These are phyloP conservation scores for Pegea sp. DNA, from an alignment of 23 tunicate genomes.

Conservation along the genomic window DNA sequence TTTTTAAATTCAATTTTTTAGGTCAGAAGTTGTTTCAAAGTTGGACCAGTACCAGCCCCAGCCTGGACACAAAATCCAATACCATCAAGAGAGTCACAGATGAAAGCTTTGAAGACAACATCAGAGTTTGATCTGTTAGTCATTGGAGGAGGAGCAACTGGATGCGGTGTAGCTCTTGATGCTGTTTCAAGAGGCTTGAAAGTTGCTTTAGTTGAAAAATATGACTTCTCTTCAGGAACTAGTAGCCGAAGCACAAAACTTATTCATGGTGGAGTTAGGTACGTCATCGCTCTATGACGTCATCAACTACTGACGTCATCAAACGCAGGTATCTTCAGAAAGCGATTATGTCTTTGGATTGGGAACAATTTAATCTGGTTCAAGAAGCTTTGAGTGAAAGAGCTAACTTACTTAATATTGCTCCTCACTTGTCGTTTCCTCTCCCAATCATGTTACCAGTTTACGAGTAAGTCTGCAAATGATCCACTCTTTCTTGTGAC, in stretches of 20 bases:
- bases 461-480: slow-evolving; percentile 35
- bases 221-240: slow-evolving; percentile 89
- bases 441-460: slow-evolving; percentile 93
- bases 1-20: too few species aligned
- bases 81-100: slow-evolving; percentile 44
- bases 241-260: slow-evolving; percentile 91
- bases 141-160: slow-evolving; percentile 95
- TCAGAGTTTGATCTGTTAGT: slow-evolving; percentile 85
- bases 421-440: slow-evolving; percentile 77
- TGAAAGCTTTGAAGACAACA: slow-evolving; percentile 34
- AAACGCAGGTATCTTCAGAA: slow-evolving; percentile 75
- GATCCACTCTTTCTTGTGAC: not conserved
- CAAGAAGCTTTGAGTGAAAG: slow-evolving; percentile 82
- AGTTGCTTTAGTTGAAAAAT: slow-evolving; percentile 81
- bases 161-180: slow-evolving; percentile 94
- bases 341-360: slow-evolving; percentile 67
- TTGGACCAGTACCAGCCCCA: slow-evolving; percentile 20
- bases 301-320: too few species aligned
- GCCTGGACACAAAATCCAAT: slow-evolving; percentile 61
- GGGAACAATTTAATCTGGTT: slow-evolving; percentile 57
- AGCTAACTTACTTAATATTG: slow-evolving; percentile 64
- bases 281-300: too few species aligned
- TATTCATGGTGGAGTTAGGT: slow-evolving; percentile 98
- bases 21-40: too few species aligned
- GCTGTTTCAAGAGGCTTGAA: slow-evolving; percentile 67